Evolutionary conservation across 2,797 vertebrate species (phyloP).

Genomic region (Amphiprion clarkii): DNA sequence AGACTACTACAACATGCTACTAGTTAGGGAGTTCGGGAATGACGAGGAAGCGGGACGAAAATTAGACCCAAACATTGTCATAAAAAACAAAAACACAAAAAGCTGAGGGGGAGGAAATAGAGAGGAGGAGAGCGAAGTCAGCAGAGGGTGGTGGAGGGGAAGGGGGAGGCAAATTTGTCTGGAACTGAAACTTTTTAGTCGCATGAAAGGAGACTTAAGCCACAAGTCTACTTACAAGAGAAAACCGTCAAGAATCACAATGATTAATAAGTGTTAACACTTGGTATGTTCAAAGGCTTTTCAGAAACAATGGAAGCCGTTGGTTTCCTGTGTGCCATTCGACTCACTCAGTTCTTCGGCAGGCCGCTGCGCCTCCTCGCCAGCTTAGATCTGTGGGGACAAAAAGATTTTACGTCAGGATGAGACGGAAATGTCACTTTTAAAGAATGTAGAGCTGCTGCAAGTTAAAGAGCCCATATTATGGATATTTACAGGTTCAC

Average conservation of each 20-base stretch:
- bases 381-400: constrained; percentile 91
- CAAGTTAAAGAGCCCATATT: background rate
- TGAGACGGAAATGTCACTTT: constrained; percentile 1
- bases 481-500: no score
- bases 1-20: constrained; percentile 96
- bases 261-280: constrained; percentile 93
- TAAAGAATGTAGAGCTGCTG: no score
- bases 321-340: constrained; percentile 45
- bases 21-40: constrained; percentile 86
- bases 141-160: constrained; percentile 42
- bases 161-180: constrained; percentile 68
- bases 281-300: constrained; percentile 86
- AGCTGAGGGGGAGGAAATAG: constrained; percentile 57
- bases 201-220: constrained; percentile 89
- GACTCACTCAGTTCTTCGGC: constrained; percentile 88
- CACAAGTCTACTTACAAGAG: constrained; percentile 95
- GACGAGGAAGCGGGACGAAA: constrained; percentile 85
- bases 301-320: constrained; percentile 74
- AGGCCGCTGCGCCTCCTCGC: constrained; percentile 93
- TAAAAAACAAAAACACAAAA: constrained; percentile 75
- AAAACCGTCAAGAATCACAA: constrained; percentile 95
- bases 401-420: constrained; percentile 14
- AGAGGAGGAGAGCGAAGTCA: constrained; percentile 47
- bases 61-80: constrained; percentile 74
- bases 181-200: constrained; percentile 85